phyloP scores from a whole-genome alignment of 1,140 invertebrate genomes.

The Heliconius eleuchia region DNA sequence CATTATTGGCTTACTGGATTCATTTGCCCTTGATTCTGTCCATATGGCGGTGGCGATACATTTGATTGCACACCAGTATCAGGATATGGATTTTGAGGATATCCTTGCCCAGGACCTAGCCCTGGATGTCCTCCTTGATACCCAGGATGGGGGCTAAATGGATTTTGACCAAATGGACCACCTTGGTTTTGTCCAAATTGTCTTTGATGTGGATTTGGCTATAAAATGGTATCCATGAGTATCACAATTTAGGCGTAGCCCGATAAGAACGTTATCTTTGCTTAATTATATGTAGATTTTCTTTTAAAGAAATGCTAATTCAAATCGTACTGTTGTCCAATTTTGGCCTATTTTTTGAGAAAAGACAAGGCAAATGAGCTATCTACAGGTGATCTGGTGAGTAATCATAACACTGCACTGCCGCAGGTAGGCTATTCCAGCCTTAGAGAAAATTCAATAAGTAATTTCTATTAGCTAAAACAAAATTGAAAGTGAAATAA shows the following conservation, averaged over 20 bases:
- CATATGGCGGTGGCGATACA: constrained; percentile 30
- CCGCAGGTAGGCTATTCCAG: too few relatives aligned
- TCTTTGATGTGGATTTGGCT: not conserved
- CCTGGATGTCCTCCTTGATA: constrained; percentile 2
- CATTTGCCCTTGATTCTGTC: constrained; percentile 14
- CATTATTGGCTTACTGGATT: not conserved
- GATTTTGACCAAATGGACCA: constrained; percentile 17
- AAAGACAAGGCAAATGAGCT: too few relatives aligned
- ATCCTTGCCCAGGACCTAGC: constrained; percentile 16
- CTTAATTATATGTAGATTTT: too few relatives aligned
- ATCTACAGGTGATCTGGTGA: too few relatives aligned
- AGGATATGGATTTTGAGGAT: constrained; percentile 3
- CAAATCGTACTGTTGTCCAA: too few relatives aligned
- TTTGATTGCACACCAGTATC: constrained; percentile 15
- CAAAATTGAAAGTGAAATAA: too few relatives aligned
- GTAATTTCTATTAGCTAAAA: too few relatives aligned
- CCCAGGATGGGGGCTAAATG: constrained; percentile 1
- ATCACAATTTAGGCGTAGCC: not conserved
- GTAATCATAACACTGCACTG: too few relatives aligned
- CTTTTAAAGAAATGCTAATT: too few relatives aligned
- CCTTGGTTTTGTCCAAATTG: constrained; percentile 13
- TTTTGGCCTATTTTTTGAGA: too few relatives aligned
- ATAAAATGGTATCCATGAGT: not conserved
- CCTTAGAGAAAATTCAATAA: too few relatives aligned
- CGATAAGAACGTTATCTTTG: too few relatives aligned